Evolutionary conservation across 1,140 invertebrate species (phyloP), one percentile per base, ranked within the genome.

Genomic region (Lepidurus couesii): DNA sequence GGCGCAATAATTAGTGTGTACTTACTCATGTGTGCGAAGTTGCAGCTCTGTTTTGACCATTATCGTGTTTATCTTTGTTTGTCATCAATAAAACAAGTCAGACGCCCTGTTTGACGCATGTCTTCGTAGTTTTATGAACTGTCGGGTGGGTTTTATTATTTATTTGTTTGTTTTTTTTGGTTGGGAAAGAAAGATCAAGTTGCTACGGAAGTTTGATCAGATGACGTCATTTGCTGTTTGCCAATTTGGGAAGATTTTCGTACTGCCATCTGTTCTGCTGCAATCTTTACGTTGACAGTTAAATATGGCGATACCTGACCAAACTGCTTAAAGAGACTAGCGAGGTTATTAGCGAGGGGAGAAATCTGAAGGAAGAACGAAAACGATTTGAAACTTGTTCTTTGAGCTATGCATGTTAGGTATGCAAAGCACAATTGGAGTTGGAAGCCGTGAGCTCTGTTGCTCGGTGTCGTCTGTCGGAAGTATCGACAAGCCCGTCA

Each of bases 401-500:
- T 16, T 65, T 16, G 16, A n/a, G 13, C 21, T n/a, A 9, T 21
- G 53, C 53, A 7, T 21, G 53, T 65, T 65, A 65, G 53, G 53
- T 65, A 65, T 65, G 53, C 53, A 65, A 21, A 65, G 53, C 53
- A 65, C 53, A 13, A 65, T 65, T 65, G 13, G 53, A 65, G 53
- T n/a, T 21, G 53, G 16, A 65, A 65, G 53, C 53, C 53, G n/a
- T 65, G 21, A 65, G 53, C 53, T 65, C 53, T 65, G 53, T 65
- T 65, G 53, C 53, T 65, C 53, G 53, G 53, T 65, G 53, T 65
- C 53, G 53, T 65, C 53, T 65, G 53, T 65, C 53, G 53, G 53
- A 65, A 65, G 53, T 65, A 65, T 65, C n/a, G 53, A 65, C 53
- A 65, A 65, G 53, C 53, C 53, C 53, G 53, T 65, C 53, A 65